phyloP scores from a whole-genome alignment of 2,113 vertebrate genomes.

The Daphoenositta chrysoptera region DNA sequence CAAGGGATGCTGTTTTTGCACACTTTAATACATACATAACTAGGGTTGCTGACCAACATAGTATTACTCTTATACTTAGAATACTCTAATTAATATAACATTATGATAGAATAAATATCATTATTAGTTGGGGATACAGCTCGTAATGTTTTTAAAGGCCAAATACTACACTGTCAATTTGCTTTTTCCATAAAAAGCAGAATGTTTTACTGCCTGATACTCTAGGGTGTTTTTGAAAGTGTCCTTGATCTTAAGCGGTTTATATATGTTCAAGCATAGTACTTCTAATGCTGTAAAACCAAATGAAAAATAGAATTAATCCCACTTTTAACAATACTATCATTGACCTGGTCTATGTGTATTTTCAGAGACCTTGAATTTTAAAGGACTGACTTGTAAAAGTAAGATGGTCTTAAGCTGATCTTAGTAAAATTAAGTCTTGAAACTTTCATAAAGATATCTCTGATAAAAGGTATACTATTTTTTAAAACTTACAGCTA shows the following conservation, averaged over 20 bases:
- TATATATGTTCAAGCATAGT: background rate
- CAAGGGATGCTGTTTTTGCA: background rate
- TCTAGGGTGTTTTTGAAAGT: background rate
- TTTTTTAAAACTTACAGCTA: background rate
- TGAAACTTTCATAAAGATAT: background rate
- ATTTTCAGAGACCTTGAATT: background rate
- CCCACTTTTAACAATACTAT: background rate
- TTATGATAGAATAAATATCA: background rate
- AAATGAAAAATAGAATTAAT: background rate
- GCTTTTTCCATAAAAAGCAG: background rate
- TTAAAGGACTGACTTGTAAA: background rate
- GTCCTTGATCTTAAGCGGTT: background rate
- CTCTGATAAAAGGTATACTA: background rate
- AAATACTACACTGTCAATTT: background rate
- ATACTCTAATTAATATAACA: background rate
- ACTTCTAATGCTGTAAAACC: background rate
- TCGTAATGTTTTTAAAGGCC: background rate
- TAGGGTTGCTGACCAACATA: background rate
- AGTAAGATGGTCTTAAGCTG: background rate
- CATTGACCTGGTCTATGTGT: background rate
- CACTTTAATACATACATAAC: background rate
- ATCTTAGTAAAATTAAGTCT: background rate
- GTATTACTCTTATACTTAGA: background rate
- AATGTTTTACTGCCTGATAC: background rate
- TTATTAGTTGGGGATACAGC: background rate